Base-by-base conservation (phyloP, 2,888 invertebrate genomes). In the Pandemis heparana region DNA sequence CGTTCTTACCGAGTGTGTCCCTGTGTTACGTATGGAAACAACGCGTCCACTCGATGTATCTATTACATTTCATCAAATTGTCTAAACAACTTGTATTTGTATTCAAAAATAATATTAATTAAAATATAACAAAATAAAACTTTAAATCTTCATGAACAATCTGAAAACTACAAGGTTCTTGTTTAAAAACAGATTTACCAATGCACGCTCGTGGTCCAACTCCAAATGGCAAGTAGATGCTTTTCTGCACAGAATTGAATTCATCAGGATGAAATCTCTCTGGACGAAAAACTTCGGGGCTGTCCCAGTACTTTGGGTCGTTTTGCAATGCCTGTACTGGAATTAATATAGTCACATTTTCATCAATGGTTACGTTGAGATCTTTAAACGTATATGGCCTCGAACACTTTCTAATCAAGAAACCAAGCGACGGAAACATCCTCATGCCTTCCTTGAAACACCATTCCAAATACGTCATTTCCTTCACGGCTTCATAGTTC, bases 181-280 rank as follows among this genome's bases (percentile, higher is more conserved):
- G 23, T 23, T 23, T 32, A 32, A 32, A 32, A 32, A 32, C 4
- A 32, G 23, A 68, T 70, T 70, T 59, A 76, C 76, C 76, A 46
- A 76, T 70, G 46, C 75, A 76, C 16, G 64, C 62, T 32, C 75
- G 67, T 8, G 76, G 76, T 14, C 76, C 76, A 6, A 65, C 72
- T 7, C 76, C 76, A 72, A 91, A 92, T 0, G 92, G 92, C 73
- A 91, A 75, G 76, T 90, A 91, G 5, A 88, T 85, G 53, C 81
- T 83, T 71, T 87, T 88, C 61, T 85, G 83, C 0, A 74, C 77
- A 12, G 78, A 73, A 53, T 81, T 78, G 14, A 82, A 79, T 51
- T 84, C 80, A 1, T 83, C 84, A 0, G 87, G 84, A n/a, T 81
- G 73, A 75, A 88, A 88, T n/a, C 89, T 77, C 75, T 89, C 90